Evolutionary conservation across 2,888 invertebrate genomes (phyloP).

Genomic region (Didymodactylos carnosus): DNA sequence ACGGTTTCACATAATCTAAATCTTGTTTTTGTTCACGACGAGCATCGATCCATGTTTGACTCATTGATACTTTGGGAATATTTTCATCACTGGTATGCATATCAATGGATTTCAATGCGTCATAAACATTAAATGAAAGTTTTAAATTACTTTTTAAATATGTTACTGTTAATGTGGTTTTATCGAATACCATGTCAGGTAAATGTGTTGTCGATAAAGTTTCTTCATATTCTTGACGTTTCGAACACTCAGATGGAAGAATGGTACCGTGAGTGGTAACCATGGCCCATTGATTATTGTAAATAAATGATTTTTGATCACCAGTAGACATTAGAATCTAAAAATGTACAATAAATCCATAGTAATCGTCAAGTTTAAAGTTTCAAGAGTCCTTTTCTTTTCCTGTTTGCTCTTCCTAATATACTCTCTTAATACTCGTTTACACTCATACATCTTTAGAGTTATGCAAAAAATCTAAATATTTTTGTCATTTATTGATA

Average conservation of each 20-base stretch:
- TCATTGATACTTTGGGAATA: constrained; percentile 58
- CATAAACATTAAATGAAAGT: constrained; percentile 67
- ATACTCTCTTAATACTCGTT: too few relatives aligned
- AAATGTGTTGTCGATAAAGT: constrained; percentile 54
- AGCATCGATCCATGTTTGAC: constrained; percentile 72
- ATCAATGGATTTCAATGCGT: constrained; percentile 60
- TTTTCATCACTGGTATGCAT: constrained; percentile 32
- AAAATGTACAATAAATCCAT: too few relatives aligned
- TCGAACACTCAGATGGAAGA: constrained; percentile 1
- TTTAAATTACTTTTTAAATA: constrained; percentile 40
- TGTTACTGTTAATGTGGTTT: constrained; percentile 25
- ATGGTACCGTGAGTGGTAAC: constrained; percentile 3
- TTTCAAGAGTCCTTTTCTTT: too few relatives aligned
- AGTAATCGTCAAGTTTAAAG: too few relatives aligned
- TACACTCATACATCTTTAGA: too few relatives aligned
- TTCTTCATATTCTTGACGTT: constrained; percentile 21
- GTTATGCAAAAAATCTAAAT: too few relatives aligned
- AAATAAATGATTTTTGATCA: too few relatives aligned
- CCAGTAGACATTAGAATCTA: too few relatives aligned
- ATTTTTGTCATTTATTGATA: too few relatives aligned
- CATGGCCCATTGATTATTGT: constrained; percentile 11
- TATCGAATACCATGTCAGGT: constrained; percentile 95
- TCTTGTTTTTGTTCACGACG: constrained; percentile 53
- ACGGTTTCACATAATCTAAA: constrained; percentile 55
- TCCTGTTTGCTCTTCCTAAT: too few relatives aligned